Conservation (phyloP, 1,140 invertebrate species). For the Zaprionus vittiger region DNA sequence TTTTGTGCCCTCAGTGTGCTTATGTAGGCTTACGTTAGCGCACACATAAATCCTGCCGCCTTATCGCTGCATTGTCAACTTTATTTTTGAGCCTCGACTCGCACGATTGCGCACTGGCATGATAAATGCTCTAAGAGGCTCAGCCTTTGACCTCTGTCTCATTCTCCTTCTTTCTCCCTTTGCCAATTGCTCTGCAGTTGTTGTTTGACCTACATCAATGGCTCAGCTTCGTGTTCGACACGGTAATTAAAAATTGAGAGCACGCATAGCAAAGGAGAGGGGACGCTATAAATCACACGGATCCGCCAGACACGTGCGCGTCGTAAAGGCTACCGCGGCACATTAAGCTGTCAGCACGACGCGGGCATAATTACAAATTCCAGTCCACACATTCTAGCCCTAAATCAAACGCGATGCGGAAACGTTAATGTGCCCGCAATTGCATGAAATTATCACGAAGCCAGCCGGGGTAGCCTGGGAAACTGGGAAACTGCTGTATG, state of each 20-base stretch:
- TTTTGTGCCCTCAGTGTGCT: background rate
- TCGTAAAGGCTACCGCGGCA: constrained; percentile 57
- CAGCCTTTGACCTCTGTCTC: background rate
- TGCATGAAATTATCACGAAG: constrained; percentile 74
- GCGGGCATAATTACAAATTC: constrained; percentile 69
- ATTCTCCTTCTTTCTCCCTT: background rate
- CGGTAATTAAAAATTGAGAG: constrained; percentile 78
- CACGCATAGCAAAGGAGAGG: constrained; percentile 50
- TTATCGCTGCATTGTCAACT: constrained; percentile 4
- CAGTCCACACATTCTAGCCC: constrained; percentile 63
- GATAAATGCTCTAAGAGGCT: background rate
- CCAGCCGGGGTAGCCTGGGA: background rate
- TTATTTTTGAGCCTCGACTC: constrained; percentile 1
- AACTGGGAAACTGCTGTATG: constrained; percentile 16
- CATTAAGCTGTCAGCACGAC: constrained; percentile 68
- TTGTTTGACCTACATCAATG: constrained; percentile 73
- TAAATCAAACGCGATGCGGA: constrained; percentile 77
- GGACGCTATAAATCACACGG: constrained; percentile 68
- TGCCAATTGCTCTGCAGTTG: background rate
- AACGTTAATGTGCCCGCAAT: constrained; percentile 74
- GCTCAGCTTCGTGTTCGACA: constrained; percentile 58
- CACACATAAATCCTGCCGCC: background rate
- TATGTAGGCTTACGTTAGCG: constrained; percentile 3
- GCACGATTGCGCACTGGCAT: constrained; percentile 29
- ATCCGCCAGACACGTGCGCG: constrained; percentile 58